Conservation (phyloP, 1,140 invertebrate species). For the Drosophila equinoxialis region DNA sequence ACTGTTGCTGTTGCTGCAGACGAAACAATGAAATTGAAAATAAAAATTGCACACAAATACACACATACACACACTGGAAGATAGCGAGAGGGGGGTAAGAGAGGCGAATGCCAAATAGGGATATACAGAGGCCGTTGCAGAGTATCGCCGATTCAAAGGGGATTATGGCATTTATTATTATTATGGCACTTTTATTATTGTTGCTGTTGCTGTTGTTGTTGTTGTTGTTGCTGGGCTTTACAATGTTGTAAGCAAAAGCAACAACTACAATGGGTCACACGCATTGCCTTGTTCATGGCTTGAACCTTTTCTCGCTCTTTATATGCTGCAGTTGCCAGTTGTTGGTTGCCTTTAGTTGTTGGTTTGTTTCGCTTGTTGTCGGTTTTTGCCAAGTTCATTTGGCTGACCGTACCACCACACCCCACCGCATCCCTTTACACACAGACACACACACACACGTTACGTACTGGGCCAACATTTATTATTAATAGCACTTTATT, state of each 20-base stretch:
- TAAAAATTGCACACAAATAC: constrained; percentile 63
- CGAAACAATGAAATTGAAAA: constrained; percentile 78
- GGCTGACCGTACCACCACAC: constrained; percentile 33
- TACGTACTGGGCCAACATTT: constrained; percentile 52
- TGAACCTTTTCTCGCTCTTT: constrained; percentile 10
- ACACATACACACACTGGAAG: background rate
- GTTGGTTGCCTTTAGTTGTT: constrained; percentile 7
- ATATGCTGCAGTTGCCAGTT: background rate
- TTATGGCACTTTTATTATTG: constrained; percentile 63
- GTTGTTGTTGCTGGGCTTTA: constrained; percentile 42
- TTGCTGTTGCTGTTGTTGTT: constrained; percentile 8
- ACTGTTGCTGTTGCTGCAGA: constrained; percentile 55
- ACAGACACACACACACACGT: background rate
- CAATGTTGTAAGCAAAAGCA: constrained; percentile 42
- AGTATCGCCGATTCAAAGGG: constrained; percentile 55
- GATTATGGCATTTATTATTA: constrained; percentile 79
- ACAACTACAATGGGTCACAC: background rate
- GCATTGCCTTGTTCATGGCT: constrained; percentile 18
- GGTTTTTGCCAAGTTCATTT: constrained; percentile 75
- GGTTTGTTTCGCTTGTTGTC: constrained; percentile 28
- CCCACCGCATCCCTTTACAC: background rate
- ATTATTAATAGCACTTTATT: constrained; percentile 81
- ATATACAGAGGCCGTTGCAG: constrained; percentile 25
- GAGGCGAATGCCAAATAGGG: background rate
- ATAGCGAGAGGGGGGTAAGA: background rate